Evolutionary conservation across 1,140 invertebrate genomes (phyloP).

Genomic region (Ooceraea biroi): DNA sequence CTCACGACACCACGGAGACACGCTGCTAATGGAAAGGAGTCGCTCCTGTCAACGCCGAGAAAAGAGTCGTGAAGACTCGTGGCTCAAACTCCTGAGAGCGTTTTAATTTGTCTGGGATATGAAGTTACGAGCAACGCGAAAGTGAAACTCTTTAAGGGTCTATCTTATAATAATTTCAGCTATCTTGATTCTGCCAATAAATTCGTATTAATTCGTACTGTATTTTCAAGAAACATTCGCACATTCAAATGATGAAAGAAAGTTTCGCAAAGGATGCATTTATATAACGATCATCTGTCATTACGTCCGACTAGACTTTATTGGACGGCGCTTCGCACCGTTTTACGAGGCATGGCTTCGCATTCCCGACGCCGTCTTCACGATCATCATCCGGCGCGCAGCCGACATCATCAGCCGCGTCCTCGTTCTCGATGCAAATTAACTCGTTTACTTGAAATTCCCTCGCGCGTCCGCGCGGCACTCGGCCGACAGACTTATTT

Average conservation of each 20-base stretch:
- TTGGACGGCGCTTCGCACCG: constrained; percentile 24
- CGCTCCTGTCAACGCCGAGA: not conserved
- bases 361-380: constrained; percentile 47
- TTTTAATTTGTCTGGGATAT: not conserved
- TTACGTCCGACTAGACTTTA: constrained; percentile 41
- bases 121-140: not conserved
- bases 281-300: constrained; percentile 42
- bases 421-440: constrained; percentile 74
- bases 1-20: not conserved
- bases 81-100: not conserved
- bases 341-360: constrained; percentile 22
- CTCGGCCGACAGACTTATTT: constrained; percentile 57
- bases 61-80: not conserved
- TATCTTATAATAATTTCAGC: not conserved
- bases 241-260: not conserved
- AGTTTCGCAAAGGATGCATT: constrained; percentile 24
- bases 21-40: not conserved
- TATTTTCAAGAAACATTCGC: not conserved
- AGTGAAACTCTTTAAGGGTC: not conserved
- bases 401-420: constrained; percentile 64
- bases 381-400: constrained; percentile 55
- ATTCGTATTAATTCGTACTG: constrained; percentile 1
- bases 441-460: constrained; percentile 73
- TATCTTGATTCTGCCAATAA: not conserved
- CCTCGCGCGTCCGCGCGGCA: constrained; percentile 32